These are phyloP conservation scores for Catharus bicknelli DNA, from an alignment of 2,113 vertebrate genomes.

Conservation along the genomic window DNA sequence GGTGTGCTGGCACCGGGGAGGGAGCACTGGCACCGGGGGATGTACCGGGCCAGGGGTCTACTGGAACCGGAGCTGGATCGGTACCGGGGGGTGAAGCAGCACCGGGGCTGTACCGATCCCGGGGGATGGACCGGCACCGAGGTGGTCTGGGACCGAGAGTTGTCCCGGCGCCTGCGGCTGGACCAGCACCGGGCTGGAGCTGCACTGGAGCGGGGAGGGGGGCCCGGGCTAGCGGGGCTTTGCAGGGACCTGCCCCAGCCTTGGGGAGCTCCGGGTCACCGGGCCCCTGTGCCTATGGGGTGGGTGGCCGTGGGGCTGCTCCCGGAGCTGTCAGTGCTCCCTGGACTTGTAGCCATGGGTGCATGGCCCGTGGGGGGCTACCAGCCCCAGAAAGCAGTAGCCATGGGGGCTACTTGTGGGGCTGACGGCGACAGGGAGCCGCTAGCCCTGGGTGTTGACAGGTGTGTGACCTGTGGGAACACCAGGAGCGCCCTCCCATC, in stretches of 20 bases:
- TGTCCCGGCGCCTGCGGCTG: background rate
- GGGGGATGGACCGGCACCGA: background rate
- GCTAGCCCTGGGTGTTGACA: background rate
- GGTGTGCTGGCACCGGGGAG: background rate
- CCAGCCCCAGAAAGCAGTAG: background rate
- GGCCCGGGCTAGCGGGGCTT: background rate
- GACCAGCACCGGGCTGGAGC: background rate
- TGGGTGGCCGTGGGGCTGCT: fast-evolving
- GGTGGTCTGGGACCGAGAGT: background rate
- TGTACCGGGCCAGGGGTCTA: background rate
- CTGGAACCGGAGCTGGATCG: background rate
- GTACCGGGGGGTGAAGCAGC: background rate
- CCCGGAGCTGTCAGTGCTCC: background rate
- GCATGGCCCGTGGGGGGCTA: background rate
- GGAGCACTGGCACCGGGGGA: background rate
- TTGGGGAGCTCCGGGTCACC: background rate
- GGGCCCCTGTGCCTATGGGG: background rate
- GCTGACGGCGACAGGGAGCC: background rate
- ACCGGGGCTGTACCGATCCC: background rate
- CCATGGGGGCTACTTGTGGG: background rate
- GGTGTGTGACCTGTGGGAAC: background rate
- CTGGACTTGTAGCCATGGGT: background rate
- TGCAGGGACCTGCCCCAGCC: background rate
- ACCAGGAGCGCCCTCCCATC: fast-evolving
- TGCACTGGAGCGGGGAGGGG: background rate